Conservation (phyloP, 1,140 invertebrate species). For the Helicorthomorpha holstii region DNA sequence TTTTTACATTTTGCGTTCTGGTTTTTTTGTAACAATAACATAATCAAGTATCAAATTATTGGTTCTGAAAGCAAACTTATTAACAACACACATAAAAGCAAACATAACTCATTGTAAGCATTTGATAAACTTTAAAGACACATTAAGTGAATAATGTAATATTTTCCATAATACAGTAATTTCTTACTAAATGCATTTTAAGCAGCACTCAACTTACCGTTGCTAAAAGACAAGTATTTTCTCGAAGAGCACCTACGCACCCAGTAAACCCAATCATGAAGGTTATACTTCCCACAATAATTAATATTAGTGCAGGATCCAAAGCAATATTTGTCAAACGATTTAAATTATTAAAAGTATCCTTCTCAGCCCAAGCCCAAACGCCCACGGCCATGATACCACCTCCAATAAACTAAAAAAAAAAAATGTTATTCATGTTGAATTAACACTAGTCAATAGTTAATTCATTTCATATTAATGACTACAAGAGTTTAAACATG, state of each 20-base stretch:
- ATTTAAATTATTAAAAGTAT: conserved; percentile 81
- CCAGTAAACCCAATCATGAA: conserved; percentile 93
- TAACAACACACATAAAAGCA: too few species aligned
- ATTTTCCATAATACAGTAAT: too few species aligned
- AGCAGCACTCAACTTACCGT: too few species aligned
- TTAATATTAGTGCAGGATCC: conserved; percentile 89
- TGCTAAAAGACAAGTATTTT: conserved; percentile 49
- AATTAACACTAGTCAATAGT: conserved; percentile 11
- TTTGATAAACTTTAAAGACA: too few species aligned
- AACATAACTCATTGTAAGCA: too few species aligned
- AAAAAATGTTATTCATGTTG: conserved; percentile 18
- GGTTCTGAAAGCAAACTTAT: too few species aligned
- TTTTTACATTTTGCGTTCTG: too few species aligned
- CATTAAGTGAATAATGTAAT: too few species aligned
- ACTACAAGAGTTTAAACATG: not conserved
- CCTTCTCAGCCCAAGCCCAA: conserved; percentile 95
- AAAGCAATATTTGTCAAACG: conserved; percentile 68
- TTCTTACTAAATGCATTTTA: too few species aligned
- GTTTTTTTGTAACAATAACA: too few species aligned
- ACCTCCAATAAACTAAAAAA: conserved; percentile 61
- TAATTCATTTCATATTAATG: conserved; percentile 9
- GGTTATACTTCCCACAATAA: conserved; percentile 75
- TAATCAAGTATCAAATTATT: too few species aligned
- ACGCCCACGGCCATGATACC: conserved; percentile 72
- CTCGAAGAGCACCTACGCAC: conserved; percentile 79